Conservation (phyloP, 2,113 vertebrate species). For the Aviceda subcristata region DNA sequence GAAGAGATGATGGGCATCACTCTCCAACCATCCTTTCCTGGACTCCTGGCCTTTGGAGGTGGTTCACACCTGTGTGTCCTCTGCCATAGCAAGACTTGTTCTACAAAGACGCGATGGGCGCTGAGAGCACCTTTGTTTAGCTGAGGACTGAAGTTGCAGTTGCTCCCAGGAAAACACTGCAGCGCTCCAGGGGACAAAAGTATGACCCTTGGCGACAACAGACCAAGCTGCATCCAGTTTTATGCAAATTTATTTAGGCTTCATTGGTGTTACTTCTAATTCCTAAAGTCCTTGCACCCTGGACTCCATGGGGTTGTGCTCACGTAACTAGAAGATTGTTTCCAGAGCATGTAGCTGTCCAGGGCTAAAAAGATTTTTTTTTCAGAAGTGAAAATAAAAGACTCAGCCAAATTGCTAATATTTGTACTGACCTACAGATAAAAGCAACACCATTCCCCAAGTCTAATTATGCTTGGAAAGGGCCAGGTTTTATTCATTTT, state of each 20-base stretch:
- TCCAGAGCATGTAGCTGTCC: not conserved
- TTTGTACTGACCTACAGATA: constrained; percentile 21
- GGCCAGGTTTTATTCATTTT: constrained; percentile 27
- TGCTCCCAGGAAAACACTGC: not conserved
- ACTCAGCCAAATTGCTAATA: not conserved
- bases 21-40: not conserved
- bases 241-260: not conserved
- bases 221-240: not conserved
- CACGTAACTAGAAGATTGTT: not conserved
- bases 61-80: not conserved
- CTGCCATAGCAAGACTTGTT: not conserved
- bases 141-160: not conserved
- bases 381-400: not conserved
- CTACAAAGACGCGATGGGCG: not conserved
- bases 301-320: not conserved
- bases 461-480: constrained; percentile 27
- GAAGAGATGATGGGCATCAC: not conserved
- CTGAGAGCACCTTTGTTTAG: not conserved
- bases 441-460: not conserved
- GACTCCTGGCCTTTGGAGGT: not conserved
- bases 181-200: not conserved
- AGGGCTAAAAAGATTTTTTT: not conserved
- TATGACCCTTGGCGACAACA: not conserved
- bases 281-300: not conserved
- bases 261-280: not conserved